These are phyloP conservation scores for Brachionus sp. DNA, from an alignment of 1,140 invertebrate species.

Conservation along the genomic window DNA sequence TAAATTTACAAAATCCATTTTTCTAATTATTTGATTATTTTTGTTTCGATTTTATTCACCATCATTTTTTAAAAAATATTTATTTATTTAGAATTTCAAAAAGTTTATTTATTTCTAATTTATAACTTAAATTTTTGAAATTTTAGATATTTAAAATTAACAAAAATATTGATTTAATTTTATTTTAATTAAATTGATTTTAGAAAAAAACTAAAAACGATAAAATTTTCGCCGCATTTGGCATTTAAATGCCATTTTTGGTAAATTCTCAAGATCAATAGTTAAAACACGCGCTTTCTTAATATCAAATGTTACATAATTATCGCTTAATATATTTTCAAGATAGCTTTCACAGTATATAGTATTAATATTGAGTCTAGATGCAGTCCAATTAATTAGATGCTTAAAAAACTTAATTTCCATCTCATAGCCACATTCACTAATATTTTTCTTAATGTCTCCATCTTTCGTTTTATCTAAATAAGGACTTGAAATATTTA, in stretches of 20 bases:
- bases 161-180: too few relatives aligned
- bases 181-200: too few relatives aligned
- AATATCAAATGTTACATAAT: background rate
- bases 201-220: too few relatives aligned
- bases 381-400: background rate
- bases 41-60: too few relatives aligned
- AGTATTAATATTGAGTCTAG: background rate
- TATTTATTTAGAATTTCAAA: too few relatives aligned
- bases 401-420: background rate
- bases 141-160: too few relatives aligned
- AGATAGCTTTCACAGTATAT: background rate
- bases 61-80: too few relatives aligned
- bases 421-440: background rate
- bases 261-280: background rate
- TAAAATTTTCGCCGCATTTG: background rate
- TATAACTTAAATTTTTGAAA: too few relatives aligned
- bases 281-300: background rate
- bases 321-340: background rate
- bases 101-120: too few relatives aligned
- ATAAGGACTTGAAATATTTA: background rate
- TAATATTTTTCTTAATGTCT: background rate
- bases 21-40: too few relatives aligned
- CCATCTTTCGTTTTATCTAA: background rate
- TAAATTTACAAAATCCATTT: too few relatives aligned
- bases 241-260: background rate